Conservation (phyloP, 2,113 vertebrate genomes). For the Trematomus loennbergii region DNA sequence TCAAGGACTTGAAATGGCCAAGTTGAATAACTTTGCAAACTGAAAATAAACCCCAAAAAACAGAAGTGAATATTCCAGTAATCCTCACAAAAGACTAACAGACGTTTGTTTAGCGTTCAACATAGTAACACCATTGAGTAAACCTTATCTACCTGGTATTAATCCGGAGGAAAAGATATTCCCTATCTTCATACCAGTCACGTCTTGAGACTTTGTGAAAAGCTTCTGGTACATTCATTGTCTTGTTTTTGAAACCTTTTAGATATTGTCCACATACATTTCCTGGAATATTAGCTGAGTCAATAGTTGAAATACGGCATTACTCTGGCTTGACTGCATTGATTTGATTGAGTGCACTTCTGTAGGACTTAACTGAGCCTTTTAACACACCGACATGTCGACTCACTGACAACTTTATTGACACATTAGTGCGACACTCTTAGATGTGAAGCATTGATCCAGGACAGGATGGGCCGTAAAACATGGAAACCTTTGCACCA, state of each 20-base stretch:
- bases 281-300: neutral
- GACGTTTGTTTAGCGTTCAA: neutral
- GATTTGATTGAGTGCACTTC: neutral
- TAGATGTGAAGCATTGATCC: neutral
- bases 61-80: neutral
- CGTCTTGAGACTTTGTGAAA: too few relatives aligned
- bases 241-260: neutral
- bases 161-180: neutral
- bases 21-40: conserved; percentile 4
- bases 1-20: neutral
- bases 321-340: neutral
- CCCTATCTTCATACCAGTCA: neutral
- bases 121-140: neutral
- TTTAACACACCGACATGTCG: neutral
- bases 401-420: neutral
- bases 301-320: neutral
- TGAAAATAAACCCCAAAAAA: neutral
- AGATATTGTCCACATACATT: neutral
- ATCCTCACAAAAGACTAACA: neutral
- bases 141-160: neutral
- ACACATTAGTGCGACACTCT: neutral
- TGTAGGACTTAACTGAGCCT: neutral
- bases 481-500: conserved; percentile 53
- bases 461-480: neutral
- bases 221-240: too few relatives aligned